phyloP scores from a whole-genome alignment of 2,888 invertebrate species.

The Zygogramma bicolorata region DNA sequence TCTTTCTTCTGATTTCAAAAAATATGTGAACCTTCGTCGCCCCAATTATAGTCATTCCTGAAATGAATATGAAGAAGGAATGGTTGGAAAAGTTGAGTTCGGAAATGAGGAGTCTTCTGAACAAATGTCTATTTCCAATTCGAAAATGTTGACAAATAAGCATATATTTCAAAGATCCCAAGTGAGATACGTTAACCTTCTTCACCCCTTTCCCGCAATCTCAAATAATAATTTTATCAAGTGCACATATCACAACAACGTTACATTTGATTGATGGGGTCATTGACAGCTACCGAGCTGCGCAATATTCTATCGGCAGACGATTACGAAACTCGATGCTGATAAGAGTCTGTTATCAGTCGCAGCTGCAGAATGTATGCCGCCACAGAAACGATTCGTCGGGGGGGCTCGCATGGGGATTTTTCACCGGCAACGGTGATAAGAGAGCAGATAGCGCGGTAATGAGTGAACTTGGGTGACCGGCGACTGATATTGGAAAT shows the following conservation, averaged over 20 bases:
- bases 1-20: too few species aligned
- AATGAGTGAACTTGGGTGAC: background rate
- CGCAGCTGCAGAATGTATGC: conserved; percentile 22
- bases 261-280: conserved; percentile 40
- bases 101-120: too few species aligned
- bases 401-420: background rate
- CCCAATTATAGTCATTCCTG: too few species aligned
- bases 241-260: conserved; percentile 5
- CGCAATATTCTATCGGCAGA: conserved; percentile 54
- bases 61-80: too few species aligned
- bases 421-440: background rate
- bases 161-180: background rate
- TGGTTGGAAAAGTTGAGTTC: too few species aligned
- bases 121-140: too few species aligned
- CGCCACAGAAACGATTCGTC: conserved; percentile 4
- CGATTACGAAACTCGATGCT: conserved; percentile 27
- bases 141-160: too few species aligned
- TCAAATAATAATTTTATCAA: background rate
- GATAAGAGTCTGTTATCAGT: conserved; percentile 11
- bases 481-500: background rate
- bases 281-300: conserved; percentile 53
- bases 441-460: background rate
- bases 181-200: background rate
- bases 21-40: too few species aligned
- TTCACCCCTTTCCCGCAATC: background rate